phyloP scores from a whole-genome alignment of 2,113 vertebrate genomes.

The human region GRCh38 chr2:194329501-194330000 shows the following conservation, averaged over 20 bases:
- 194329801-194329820: neutral
- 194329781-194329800: neutral
- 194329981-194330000: neutral
- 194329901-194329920: neutral
- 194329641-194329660: neutral
- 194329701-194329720: neutral
- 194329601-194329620: neutral
- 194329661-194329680: neutral
- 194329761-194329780: neutral
- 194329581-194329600: neutral
- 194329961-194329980: neutral
- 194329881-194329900: neutral
- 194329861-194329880: neutral
- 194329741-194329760: neutral
- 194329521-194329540: neutral
- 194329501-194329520: neutral
- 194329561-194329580: neutral
- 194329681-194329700: neutral
- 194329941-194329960: neutral
- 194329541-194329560: neutral
- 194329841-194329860: neutral
- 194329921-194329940: neutral
- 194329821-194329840: neutral
- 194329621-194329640: neutral
- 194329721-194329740: neutral